These are phyloP conservation scores for Probosciger aterrimus DNA, from an alignment of 2,113 vertebrate species.

Conservation along the genomic window DNA sequence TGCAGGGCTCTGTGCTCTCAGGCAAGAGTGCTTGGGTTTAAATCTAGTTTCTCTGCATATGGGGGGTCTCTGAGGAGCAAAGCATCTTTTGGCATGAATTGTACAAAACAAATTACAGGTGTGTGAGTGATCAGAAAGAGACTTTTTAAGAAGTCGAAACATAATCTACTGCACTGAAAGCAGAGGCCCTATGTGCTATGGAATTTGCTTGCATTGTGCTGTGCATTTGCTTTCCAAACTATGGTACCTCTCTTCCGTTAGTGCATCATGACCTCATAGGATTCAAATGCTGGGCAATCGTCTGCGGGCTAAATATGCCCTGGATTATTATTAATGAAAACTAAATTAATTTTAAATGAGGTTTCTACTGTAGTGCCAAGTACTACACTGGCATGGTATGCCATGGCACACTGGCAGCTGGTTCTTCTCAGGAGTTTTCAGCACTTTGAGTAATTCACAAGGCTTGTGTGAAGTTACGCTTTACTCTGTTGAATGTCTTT, in stretches of 20 bases:
- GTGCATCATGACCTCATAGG: background rate
- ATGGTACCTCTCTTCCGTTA: background rate
- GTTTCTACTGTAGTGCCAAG: background rate
- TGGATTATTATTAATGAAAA: constrained; percentile 28
- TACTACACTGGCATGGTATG: background rate
- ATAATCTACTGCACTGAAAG: background rate
- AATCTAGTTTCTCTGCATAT: background rate
- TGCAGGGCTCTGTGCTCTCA: background rate
- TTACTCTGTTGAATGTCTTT: background rate
- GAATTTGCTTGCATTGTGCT: background rate
- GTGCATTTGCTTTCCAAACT: background rate
- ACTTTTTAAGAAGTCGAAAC: background rate
- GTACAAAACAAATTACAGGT: background rate
- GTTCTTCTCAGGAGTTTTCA: constrained; percentile 60
- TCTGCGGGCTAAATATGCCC: background rate
- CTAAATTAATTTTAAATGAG: constrained; percentile 27
- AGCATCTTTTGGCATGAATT: background rate
- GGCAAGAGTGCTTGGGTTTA: background rate
- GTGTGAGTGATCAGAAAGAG: background rate
- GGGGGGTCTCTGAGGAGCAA: background rate
- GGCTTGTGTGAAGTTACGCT: constrained; percentile 18
- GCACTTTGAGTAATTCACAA: constrained; percentile 36
- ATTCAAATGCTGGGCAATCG: background rate
- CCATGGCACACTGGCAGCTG: constrained; percentile 39
- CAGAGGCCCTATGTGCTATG: background rate